phyloP scores from a whole-genome alignment of 2,113 vertebrate species.

The Cygnus buccinator region DNA sequence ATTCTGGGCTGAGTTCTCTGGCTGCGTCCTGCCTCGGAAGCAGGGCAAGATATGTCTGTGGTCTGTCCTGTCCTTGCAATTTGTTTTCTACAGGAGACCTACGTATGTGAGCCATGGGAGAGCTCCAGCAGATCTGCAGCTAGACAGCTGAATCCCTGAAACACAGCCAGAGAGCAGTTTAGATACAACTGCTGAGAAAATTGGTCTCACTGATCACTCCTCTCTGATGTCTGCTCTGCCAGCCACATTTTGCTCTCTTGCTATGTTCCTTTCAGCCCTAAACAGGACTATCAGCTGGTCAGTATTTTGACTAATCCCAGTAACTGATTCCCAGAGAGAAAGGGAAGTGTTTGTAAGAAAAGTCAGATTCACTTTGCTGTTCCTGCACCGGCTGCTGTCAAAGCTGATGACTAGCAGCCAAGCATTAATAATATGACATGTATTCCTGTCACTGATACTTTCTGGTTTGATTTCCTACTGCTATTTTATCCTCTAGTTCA shows the following conservation, averaged over 20 bases:
- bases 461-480: not conserved
- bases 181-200: not conserved
- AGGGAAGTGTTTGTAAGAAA: not conserved
- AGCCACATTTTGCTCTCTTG: not conserved
- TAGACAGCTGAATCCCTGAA: not conserved
- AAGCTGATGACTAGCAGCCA: not conserved
- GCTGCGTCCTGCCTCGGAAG: accelerated
- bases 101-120: not conserved
- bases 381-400: not conserved
- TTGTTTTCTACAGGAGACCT: not conserved
- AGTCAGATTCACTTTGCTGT: not conserved
- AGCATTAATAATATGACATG: not conserved
- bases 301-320: conserved; percentile 14
- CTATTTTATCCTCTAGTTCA: not conserved
- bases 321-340: conserved; percentile 38
- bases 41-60: not conserved
- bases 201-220: not conserved
- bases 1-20: not conserved
- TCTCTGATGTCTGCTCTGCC: not conserved
- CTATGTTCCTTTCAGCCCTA: not conserved
- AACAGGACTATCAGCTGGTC: not conserved
- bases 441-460: not conserved
- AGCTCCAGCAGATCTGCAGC: not conserved
- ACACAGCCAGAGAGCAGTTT: not conserved
- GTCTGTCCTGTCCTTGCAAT: not conserved